phyloP scores from a whole-genome alignment of 2,113 vertebrate species.

The Cygnus buccinator region DNA sequence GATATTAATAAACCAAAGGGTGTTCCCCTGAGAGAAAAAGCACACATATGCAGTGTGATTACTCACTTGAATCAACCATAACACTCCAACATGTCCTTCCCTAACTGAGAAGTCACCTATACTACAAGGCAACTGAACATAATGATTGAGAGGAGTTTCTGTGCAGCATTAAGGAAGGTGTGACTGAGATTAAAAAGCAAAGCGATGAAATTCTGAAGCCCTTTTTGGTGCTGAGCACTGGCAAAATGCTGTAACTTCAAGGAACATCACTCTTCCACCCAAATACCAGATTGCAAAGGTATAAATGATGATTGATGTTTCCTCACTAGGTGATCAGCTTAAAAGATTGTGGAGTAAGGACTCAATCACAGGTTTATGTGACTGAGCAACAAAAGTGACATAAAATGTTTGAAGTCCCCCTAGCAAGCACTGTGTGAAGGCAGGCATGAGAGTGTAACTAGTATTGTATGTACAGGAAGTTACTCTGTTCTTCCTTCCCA shows the following conservation, averaged over 20 bases:
- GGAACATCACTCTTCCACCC: fast-evolving
- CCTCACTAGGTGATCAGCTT: neutral
- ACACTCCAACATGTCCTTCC: neutral
- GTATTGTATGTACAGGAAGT: neutral
- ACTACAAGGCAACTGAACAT: neutral
- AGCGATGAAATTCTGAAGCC: neutral
- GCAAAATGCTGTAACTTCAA: neutral
- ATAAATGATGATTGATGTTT: neutral
- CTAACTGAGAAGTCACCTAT: neutral
- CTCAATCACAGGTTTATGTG: neutral
- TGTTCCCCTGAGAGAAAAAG: neutral
- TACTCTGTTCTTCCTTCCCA: neutral
- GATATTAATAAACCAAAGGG: neutral
- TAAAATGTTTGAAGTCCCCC: neutral
- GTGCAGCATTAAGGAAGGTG: neutral
- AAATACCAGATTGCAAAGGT: neutral
- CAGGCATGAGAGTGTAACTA: neutral
- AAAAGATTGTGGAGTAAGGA: neutral
- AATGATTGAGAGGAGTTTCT: neutral
- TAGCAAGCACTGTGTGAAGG: neutral
- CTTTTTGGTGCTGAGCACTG: neutral
- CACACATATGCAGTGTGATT: neutral
- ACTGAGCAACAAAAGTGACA: neutral
- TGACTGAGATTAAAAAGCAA: neutral
- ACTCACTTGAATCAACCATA: neutral